Conservation (phyloP, 2,113 vertebrate species). For the Pyrgilauda ruficollis region DNA sequence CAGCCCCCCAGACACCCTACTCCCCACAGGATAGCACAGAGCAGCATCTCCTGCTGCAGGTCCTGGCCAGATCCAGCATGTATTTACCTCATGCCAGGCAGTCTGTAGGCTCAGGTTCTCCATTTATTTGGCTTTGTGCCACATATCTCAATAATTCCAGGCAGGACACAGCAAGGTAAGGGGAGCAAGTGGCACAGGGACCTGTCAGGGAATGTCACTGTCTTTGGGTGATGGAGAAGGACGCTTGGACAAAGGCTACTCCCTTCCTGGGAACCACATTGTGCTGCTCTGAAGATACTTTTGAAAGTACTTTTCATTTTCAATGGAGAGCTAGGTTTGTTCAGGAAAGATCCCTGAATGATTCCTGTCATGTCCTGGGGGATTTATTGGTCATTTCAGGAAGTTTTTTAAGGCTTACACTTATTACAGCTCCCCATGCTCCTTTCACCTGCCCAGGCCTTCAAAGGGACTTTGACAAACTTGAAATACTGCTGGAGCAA, state of each 20-base stretch:
- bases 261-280: fast-evolving
- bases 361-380: neutral
- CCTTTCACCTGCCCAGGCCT: neutral
- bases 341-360: neutral
- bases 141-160: neutral
- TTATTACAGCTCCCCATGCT: neutral
- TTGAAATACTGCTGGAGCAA: neutral
- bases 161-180: neutral
- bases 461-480: neutral
- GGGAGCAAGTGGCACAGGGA: neutral
- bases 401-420: neutral
- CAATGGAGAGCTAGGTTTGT: neutral
- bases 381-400: neutral
- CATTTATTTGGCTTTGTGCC: neutral
- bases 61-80: fast-evolving
- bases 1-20: neutral
- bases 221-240: neutral
- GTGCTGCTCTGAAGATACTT: neutral
- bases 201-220: neutral
- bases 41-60: neutral
- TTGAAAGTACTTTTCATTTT: neutral
- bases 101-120: neutral
- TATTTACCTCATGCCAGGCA: neutral
- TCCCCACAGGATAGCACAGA: neutral
- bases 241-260: neutral